Evolutionary conservation across 2,888 invertebrate genomes (phyloP).

Genomic region (Phasia obesa): DNA sequence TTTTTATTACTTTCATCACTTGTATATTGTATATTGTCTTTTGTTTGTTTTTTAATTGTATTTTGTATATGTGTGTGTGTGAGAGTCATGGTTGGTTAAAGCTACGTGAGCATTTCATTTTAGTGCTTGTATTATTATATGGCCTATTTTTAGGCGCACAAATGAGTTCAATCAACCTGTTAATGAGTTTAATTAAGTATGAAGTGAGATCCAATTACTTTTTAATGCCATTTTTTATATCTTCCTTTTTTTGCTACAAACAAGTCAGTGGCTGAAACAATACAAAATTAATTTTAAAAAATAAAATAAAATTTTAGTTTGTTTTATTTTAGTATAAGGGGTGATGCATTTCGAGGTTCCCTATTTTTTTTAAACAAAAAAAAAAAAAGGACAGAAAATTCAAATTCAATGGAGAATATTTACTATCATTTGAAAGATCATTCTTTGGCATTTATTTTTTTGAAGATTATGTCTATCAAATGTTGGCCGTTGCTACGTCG

Average conservation of each 20-base stretch:
- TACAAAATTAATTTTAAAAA: background rate
- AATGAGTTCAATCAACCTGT: slow-evolving; percentile 64
- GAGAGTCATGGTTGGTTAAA: background rate
- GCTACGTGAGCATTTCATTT: background rate
- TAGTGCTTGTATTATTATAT: slow-evolving; percentile 19
- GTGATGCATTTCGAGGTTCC: too few species aligned
- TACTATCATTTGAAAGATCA: too few species aligned
- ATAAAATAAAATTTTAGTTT: too few species aligned
- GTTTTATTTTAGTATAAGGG: too few species aligned
- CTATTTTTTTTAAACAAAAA: too few species aligned
- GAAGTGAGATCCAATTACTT: slow-evolving; percentile 63
- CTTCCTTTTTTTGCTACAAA: background rate
- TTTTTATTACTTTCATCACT: slow-evolving; percentile 4
- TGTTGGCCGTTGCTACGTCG: too few species aligned
- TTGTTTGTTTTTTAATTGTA: background rate
- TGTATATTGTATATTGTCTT: background rate
- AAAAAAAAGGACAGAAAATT: too few species aligned
- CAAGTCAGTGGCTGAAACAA: slow-evolving; percentile 1
- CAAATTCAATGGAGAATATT: too few species aligned
- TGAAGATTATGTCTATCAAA: too few species aligned
- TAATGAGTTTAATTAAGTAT: slow-evolving; percentile 64
- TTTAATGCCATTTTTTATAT: slow-evolving; percentile 48
- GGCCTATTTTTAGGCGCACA: slow-evolving; percentile 61
- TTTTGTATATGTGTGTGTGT: background rate
- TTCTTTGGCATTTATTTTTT: too few species aligned